phyloP scores from a whole-genome alignment of 2,113 vertebrate species.

The Limnothrissa miodon region DNA sequence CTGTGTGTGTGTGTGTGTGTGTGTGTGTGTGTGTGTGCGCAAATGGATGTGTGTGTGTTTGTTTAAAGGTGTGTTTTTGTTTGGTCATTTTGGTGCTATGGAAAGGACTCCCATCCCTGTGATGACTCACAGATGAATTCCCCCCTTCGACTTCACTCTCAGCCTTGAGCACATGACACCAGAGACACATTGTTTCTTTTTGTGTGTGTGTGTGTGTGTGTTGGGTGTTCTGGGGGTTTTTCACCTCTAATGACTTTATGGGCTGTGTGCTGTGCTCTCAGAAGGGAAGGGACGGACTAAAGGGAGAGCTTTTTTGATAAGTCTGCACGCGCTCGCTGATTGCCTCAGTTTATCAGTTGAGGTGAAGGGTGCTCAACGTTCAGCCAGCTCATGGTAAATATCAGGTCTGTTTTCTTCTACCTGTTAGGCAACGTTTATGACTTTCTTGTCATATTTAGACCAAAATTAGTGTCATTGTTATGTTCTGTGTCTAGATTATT shows the following conservation, averaged over 20 bases:
- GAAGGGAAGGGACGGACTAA: neutral
- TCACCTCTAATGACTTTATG: neutral
- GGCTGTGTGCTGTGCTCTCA: neutral
- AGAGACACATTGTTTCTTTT: neutral
- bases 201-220: neutral
- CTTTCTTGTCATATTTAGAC: neutral
- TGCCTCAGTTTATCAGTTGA: neutral
- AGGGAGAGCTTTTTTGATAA: neutral
- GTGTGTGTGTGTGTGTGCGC: neutral
- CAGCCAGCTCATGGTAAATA: neutral
- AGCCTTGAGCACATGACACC: neutral
- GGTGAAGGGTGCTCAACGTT: neutral
- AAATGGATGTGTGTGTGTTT: neutral
- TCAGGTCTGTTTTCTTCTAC: neutral
- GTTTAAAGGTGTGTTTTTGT: neutral
- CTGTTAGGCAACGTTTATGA: neutral
- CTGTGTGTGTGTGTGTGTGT: slow-evolving; percentile 1
- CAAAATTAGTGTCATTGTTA: neutral
- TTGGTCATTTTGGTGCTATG: neutral
- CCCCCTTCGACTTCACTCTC: neutral
- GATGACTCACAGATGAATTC: neutral
- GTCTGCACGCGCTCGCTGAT: neutral
- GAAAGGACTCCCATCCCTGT: neutral
- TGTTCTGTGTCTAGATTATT: neutral
- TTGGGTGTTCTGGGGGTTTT: neutral